A percentile compares a stretch with the other conserved stretches of the same genome.
Conservation (phyloP, 2,888 invertebrate species). For the Rambutsinella grinnellia region DNA sequence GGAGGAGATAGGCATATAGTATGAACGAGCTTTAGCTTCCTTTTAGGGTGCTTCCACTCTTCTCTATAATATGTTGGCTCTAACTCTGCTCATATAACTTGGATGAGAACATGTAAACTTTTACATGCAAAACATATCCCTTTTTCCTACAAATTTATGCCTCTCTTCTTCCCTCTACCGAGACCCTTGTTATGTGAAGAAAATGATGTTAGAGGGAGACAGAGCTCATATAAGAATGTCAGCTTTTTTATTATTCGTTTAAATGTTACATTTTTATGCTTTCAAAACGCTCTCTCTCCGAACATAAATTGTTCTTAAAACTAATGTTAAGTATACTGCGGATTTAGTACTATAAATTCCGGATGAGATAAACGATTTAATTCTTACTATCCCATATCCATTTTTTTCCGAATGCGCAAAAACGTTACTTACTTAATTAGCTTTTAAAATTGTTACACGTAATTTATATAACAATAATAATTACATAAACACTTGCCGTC, state of each 20-base stretch:
- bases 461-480: not conserved
- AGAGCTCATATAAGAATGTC: constrained; percentile 24
- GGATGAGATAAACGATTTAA: constrained; percentile 31
- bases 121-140: no score
- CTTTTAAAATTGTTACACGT: constrained; percentile 9
- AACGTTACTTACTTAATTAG: constrained; percentile 13
- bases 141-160: no score
- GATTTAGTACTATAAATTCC: constrained; percentile 50
- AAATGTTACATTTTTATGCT: constrained; percentile 15
- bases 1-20: not conserved
- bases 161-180: no score
- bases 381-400: not conserved
- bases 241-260: constrained; percentile 38
- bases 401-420: constrained; percentile 41
- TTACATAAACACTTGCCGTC: not conserved
- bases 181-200: not conserved
- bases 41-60: no score
- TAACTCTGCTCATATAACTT: no score
- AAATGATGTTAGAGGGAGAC: no score
- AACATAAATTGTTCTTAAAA: not conserved
- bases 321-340: constrained; percentile 37
- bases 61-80: no score
- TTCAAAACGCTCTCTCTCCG: not conserved
- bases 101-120: no score
- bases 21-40: no score